Percentiles rank a stretch among this genome's conserved stretches.
Evolutionary conservation across 1,140 invertebrate species (phyloP).

Genomic region (Anastrepha ludens): DNA sequence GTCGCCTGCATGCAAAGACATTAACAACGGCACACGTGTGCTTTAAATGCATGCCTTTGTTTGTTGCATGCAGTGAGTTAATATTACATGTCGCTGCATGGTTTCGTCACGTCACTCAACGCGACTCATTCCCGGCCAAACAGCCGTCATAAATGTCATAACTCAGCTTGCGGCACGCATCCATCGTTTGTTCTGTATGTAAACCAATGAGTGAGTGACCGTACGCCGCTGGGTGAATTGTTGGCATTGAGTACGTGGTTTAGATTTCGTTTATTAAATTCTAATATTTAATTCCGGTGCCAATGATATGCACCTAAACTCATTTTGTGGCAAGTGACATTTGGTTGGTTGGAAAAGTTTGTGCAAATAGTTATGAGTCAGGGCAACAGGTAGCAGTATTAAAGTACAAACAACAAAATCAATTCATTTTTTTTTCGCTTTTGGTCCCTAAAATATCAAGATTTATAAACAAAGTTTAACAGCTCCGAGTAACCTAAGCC

Average conservation of each 20-base stretch:
- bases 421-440: no score
- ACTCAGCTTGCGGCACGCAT: conserved; percentile 11
- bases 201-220: not conserved
- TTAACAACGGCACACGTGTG: not conserved
- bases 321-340: not conserved
- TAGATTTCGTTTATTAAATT: not conserved
- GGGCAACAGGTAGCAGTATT: no score
- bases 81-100: conserved; percentile 38
- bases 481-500: no score
- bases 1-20: not conserved
- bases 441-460: no score
- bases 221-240: not conserved
- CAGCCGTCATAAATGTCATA: conserved; percentile 49
- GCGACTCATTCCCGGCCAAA: conserved; percentile 39
- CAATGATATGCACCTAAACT: not conserved
- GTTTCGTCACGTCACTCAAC: conserved; percentile 48
- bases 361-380: no score
- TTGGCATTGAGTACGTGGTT: not conserved
- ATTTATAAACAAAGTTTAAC: no score
- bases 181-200: not conserved
- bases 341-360: not conserved
- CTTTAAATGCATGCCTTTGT: conserved; percentile 16
- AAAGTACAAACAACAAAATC: no score
- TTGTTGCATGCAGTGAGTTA: conserved; percentile 33
- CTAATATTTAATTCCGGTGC: not conserved